Base-by-base conservation (phyloP, 2,797 vertebrate genomes). In the Sebastes steindachneri region DNA sequence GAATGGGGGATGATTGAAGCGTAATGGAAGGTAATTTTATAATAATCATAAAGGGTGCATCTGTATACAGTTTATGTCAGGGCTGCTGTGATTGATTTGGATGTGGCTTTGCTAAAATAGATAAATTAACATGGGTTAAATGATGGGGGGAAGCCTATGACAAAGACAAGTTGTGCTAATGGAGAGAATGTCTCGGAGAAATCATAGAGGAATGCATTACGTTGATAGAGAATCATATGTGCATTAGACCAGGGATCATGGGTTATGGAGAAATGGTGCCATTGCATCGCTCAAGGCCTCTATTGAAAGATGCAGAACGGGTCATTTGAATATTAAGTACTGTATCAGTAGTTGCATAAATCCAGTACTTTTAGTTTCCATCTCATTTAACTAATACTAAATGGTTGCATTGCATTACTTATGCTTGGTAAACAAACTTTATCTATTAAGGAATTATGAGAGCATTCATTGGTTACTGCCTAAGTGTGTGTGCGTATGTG, bases 321-420 rank as follows among this genome's bases (percentile, higher is more conserved):
- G 75, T 84, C 84, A 78, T 86, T 80, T 81, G 73, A 87, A 85
- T 70, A 88, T 83, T 48, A 82, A 57, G 54, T 59, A 66, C 55
- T 69, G 31, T 77, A 75, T 73, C 28, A 74, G 5, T 57, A 55
- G 73, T 72, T 63, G 10, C 28, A 82, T 75, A 68, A 79, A 77
- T 85, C 64, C 53, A 75, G 9, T 65, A 70, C 17, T 74, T 82
- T 57, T 4, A 59, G 35, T 88, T 84, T 86, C 73, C 51, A 45
- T 82, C 64, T 82, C 68, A 89, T 89, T 87, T 79, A 83, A 75
- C 72, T 69, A 77, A 84, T 62, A 77, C 41, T 33, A 41, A 75
- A 81, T 83, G 66, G 29, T 65, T 73, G 21, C 29, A 58, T 53
- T 82, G 51, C 45, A 70, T 84, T 77, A 66, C 63, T 78, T 82